A percentile compares a stretch with the other conserved stretches of the same genome.
Evolutionary conservation across 1,140 invertebrate species (phyloP).

Genomic region (Papilio glaucus): DNA sequence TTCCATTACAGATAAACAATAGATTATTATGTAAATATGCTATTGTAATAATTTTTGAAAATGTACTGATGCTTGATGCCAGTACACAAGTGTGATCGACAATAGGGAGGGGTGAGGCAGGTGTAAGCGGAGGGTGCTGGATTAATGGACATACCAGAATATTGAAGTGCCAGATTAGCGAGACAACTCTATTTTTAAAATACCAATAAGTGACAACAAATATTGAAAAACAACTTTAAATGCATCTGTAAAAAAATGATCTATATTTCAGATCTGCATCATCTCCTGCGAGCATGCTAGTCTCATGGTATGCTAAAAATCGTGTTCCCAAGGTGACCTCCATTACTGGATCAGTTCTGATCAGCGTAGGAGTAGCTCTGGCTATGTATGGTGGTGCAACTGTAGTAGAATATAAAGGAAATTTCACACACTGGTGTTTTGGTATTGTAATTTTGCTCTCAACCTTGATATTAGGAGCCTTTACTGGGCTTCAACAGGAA

Average conservation of each 20-base stretch:
- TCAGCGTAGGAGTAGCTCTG: slow-evolving; percentile 65
- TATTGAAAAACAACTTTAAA: no score
- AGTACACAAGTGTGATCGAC: no score
- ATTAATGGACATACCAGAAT: no score
- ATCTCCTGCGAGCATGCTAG: slow-evolving; percentile 73
- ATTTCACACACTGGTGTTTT: slow-evolving; percentile 67
- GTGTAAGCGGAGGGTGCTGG: no score
- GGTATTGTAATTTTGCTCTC: slow-evolving; percentile 65
- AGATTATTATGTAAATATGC: no score
- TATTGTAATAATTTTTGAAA: no score
- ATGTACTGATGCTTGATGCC: no score
- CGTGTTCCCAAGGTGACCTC: slow-evolving; percentile 64
- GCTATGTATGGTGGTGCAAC: slow-evolving; percentile 74
- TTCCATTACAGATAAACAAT: no score
- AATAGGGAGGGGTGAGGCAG: no score
- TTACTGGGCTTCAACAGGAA: slow-evolving; percentile 75
- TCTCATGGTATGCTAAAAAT: slow-evolving; percentile 69
- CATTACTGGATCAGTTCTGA: slow-evolving; percentile 69
- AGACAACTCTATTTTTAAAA: no score
- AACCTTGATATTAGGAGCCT: slow-evolving; percentile 70
- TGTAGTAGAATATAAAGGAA: slow-evolving; percentile 56
- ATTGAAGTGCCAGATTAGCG: no score
- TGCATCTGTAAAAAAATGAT: neutral
- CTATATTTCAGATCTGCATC: slow-evolving; percentile 70
- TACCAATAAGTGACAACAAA: no score